These are phyloP conservation scores for Lagorchestes hirsutus DNA, from an alignment of 2,797 vertebrate genomes.

Conservation along the genomic window DNA sequence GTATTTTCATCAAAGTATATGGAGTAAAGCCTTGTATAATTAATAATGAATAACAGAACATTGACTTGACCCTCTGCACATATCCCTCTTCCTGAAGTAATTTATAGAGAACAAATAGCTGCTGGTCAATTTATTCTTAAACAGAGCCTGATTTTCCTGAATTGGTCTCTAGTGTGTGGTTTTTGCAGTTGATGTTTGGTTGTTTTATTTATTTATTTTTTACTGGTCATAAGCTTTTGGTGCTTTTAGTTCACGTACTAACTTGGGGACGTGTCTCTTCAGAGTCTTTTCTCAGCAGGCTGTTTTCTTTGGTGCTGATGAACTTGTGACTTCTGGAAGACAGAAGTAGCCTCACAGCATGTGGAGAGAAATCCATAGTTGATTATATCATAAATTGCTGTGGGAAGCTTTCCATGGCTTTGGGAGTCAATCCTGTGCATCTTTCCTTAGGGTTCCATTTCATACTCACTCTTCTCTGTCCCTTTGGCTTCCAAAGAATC, in stretches of 20 bases:
- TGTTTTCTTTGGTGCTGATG: neutral
- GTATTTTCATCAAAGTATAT: neutral
- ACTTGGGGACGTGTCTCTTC: neutral
- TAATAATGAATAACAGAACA: constrained; percentile 2
- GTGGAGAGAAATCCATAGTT: neutral
- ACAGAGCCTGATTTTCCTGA: neutral
- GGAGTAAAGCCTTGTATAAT: constrained; percentile 4
- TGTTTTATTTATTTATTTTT: neutral
- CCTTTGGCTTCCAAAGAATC: neutral
- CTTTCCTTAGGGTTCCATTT: constrained; percentile 28
- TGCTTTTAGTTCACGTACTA: neutral
- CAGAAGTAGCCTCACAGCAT: neutral
- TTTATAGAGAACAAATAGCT: constrained; percentile 17
- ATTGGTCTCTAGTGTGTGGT: neutral
- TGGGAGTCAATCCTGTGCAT: constrained; percentile 18
- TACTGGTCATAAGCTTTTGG: neutral
- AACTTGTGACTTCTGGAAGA: neutral
- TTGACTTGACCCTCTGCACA: constrained; percentile 16
- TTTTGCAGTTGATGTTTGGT: neutral
- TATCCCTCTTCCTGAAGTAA: constrained; percentile 33
- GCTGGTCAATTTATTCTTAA: constrained; percentile 21
- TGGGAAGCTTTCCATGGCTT: constrained; percentile 34
- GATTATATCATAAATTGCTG: neutral
- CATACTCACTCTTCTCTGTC: neutral
- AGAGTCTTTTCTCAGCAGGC: neutral